Evolutionary conservation across 2,797 vertebrate genomes (phyloP).

Genomic region (Crax fasciolata): DNA sequence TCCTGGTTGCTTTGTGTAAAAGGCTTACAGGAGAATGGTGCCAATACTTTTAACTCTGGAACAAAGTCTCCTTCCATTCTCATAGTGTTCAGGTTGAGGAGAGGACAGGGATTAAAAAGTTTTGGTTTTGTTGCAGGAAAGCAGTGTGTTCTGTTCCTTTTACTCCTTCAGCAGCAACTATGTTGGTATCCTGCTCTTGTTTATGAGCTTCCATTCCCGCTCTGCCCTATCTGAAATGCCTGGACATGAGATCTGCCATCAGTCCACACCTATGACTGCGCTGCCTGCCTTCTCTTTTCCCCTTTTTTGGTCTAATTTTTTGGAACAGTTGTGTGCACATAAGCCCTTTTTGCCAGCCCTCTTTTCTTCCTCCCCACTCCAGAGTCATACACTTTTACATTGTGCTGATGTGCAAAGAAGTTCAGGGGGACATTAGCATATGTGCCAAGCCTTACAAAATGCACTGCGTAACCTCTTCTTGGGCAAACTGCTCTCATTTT

Average conservation of each 20-base stretch:
- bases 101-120: neutral
- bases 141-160: neutral
- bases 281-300: neutral
- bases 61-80: neutral
- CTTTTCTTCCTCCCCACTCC: neutral
- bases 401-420: conserved; percentile 1
- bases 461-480: neutral
- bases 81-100: fast-evolving
- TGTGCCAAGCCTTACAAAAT: neutral
- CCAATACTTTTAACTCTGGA: neutral
- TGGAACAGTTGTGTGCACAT: neutral
- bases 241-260: neutral
- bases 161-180: neutral
- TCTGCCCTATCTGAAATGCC: neutral
- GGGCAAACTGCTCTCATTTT: neutral
- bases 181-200: neutral
- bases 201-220: neutral
- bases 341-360: neutral
- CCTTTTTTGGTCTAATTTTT: neutral
- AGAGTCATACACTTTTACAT: neutral
- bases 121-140: neutral
- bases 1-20: neutral
- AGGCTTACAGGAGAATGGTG: neutral
- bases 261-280: fast-evolving
- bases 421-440: neutral